Base-by-base conservation (phyloP, 2,113 vertebrate species). In the Eurystomus gularis region DNA sequence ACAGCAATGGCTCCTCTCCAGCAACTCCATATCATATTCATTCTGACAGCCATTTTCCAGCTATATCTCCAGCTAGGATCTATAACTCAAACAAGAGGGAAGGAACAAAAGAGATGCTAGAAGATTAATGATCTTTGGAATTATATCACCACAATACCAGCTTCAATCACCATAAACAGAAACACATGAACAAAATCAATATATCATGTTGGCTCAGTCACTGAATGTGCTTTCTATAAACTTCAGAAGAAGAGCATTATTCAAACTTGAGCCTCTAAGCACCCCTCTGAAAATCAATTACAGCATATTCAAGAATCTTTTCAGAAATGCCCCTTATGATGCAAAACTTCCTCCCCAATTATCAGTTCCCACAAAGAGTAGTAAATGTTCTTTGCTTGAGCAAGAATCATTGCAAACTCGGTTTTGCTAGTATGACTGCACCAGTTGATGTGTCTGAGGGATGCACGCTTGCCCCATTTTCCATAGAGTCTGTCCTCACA, bases 121-220 rank as follows among this genome's bases (percentile, higher is more conserved):
- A 91, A 96, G 93, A 96, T 96, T 96, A 93, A 96, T 93, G 83
- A 58, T 75, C 91, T 90, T 88, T 97, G 95, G 88, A 93, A 90
- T 68, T 44, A 3, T 48, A 96, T 82, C 69, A 78, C 55, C 91
- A 57, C 69, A 88, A 78, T 42, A 68, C 83, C 76, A 88, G 69
- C 14, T 9, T 95, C 93, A 96, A 77, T 93, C 80, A 84, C 33
- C 18, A 70, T 96, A 96, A 97, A 91, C 55, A 94, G 93, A 97
- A 96, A 92, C 95, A 96, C 33, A 96, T 95, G 96, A 95, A 82
- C 86, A 91, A 89, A 96, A 96, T 86, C 93, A 84, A 94, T 94
- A 75, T 91, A 93, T 93, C 93, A 91, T 94, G 95, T 82, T 89
- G 65, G 72, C 72, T 39, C 48, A 51, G 61, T 78, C 73, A 75